phyloP scores from a whole-genome alignment of 2,113 vertebrate species.

The Todiramphus saurophagus region DNA sequence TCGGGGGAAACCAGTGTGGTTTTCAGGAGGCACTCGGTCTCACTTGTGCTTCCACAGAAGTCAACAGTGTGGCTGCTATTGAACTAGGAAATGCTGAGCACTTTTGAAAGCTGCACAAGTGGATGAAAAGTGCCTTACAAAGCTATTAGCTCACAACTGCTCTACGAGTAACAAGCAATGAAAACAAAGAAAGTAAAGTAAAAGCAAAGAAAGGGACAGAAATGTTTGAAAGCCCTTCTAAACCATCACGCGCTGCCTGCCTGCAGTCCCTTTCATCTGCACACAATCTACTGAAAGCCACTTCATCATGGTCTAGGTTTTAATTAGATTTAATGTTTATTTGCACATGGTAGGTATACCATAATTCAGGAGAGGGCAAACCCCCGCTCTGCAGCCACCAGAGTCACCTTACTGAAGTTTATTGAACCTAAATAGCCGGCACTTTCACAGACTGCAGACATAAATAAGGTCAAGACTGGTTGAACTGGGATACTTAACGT shows the following conservation, averaged over 20 bases:
- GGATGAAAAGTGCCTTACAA: background rate
- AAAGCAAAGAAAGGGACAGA: slow-evolving; percentile 18
- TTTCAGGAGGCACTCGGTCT: slow-evolving; percentile 13
- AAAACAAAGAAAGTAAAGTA: slow-evolving; percentile 24
- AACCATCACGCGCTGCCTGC: background rate
- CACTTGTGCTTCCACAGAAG: background rate
- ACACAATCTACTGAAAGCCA: background rate
- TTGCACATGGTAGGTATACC: background rate
- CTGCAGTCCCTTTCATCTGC: slow-evolving; percentile 15
- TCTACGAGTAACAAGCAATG: background rate
- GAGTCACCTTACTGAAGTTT: background rate
- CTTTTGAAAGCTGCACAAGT: slow-evolving; percentile 22
- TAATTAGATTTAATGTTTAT: slow-evolving; percentile 16
- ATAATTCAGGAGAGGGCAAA: background rate
- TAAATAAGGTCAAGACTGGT: background rate
- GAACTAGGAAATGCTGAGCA: background rate
- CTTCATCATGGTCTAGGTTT: background rate
- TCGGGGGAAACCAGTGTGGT: background rate
- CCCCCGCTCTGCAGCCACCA: background rate
- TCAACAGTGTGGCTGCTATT: background rate
- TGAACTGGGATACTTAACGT: background rate
- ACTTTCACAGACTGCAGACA: background rate
- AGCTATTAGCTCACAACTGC: background rate
- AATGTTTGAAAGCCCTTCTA: slow-evolving; percentile 35
- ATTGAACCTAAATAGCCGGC: fast-evolving